Conservation (phyloP, 1,140 invertebrate genomes). For the Drosophila setifemur region DNA sequence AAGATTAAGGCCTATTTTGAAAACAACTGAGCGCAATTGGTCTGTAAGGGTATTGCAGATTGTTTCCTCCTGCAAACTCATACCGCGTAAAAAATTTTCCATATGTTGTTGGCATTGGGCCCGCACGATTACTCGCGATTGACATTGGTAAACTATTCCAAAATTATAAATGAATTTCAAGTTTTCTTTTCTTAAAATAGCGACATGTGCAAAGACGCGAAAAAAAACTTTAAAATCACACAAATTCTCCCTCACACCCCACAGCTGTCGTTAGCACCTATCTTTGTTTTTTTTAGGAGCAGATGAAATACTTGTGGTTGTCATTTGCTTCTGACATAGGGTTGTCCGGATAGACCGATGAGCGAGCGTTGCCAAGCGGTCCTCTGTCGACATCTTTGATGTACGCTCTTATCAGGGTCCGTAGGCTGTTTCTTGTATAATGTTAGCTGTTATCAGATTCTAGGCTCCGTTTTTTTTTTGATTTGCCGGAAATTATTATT, state of each 20-base stretch:
- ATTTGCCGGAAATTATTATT: conserved; percentile 16
- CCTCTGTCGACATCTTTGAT: conserved; percentile 1
- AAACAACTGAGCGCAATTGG: too few species aligned
- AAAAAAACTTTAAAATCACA: conserved; percentile 58
- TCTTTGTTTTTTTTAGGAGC: too few species aligned
- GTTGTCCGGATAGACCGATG: not conserved
- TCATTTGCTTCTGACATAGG: too few species aligned
- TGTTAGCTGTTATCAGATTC: conserved; percentile 35
- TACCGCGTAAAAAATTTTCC: conserved; percentile 35
- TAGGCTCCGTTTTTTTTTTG: conserved; percentile 10
- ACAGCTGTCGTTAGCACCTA: too few species aligned
- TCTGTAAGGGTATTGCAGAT: too few species aligned
- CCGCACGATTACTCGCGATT: conserved; percentile 5
- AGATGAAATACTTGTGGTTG: too few species aligned
- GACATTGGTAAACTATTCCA: conserved; percentile 36
- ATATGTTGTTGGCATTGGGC: not conserved
- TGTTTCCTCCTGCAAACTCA: too few species aligned
- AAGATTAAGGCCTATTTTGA: too few species aligned
- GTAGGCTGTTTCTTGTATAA: not conserved
- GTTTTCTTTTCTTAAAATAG: conserved; percentile 24
- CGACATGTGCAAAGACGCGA: conserved; percentile 42
- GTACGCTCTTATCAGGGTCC: conserved; percentile 8
- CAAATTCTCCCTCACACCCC: too few species aligned
- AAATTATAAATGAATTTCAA: conserved; percentile 23
- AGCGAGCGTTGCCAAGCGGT: conserved; percentile 28